phyloP scores from a whole-genome alignment of 2,113 vertebrate genomes.

The Ploceus nigricollis region DNA sequence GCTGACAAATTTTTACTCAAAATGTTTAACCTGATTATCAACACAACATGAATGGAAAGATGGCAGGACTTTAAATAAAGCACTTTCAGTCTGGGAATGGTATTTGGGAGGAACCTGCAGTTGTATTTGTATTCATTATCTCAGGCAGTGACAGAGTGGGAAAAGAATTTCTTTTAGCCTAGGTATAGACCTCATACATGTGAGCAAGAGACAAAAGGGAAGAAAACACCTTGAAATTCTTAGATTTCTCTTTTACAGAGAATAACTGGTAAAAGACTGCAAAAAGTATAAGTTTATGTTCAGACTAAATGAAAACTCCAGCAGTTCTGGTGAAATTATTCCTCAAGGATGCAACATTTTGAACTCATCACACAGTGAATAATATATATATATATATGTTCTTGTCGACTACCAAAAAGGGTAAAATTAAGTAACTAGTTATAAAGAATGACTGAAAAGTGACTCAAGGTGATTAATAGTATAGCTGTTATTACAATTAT shows the following conservation, averaged over 20 bases:
- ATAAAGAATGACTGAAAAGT: background rate
- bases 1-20: background rate
- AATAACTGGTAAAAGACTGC: background rate
- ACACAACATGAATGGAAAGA: background rate
- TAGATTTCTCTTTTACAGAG: background rate
- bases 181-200: background rate
- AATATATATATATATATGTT: background rate
- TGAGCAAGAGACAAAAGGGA: background rate
- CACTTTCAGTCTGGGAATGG: background rate
- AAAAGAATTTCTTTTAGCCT: background rate
- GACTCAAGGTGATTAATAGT: background rate
- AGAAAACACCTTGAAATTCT: background rate
- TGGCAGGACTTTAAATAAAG: background rate
- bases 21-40: background rate
- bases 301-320: background rate
- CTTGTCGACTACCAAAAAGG: accelerated
- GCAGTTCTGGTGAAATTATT: background rate
- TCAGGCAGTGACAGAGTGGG: background rate
- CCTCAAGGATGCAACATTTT: background rate
- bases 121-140: background rate
- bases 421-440: background rate
- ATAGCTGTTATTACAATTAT: background rate
- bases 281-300: background rate
- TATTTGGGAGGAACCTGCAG: background rate
- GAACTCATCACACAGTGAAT: background rate